Percentiles rank a stretch among this genome's conserved stretches.
Evolutionary conservation across 2,888 invertebrate species (phyloP).

Genomic region (Drosophila leonis): DNA sequence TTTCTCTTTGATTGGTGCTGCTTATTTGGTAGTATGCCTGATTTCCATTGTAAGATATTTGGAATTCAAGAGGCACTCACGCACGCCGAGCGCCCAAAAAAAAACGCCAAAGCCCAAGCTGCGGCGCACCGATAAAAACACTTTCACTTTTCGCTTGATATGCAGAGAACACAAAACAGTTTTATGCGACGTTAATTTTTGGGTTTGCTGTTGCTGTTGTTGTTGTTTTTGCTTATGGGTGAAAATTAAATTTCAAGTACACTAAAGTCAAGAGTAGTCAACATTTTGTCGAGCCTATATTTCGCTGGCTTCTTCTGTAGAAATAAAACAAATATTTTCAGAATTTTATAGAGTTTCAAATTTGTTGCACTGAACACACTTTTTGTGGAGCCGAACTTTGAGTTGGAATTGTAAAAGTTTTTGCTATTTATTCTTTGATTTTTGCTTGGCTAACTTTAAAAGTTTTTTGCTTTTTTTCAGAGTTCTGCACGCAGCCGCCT

Average conservation of each 20-base stretch:
- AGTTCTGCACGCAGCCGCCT: slow-evolving; percentile 36
- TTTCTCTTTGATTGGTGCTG: slow-evolving; percentile 60
- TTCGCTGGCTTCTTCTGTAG: slow-evolving; percentile 3
- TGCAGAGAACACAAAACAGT: slow-evolving; percentile 77
- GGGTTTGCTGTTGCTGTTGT: slow-evolving; percentile 1
- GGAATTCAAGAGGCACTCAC: slow-evolving; percentile 76
- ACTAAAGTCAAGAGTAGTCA: slow-evolving; percentile 63
- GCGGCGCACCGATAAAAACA: slow-evolving; percentile 47
- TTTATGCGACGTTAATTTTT: slow-evolving; percentile 37
- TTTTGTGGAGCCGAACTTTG: slow-evolving; percentile 18
- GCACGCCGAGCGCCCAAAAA: slow-evolving; percentile 53
- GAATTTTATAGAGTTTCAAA: slow-evolving; percentile 11
- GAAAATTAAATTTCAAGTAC: slow-evolving; percentile 51
- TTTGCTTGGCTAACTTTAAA: slow-evolving; percentile 8
- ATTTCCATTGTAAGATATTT: slow-evolving; percentile 73
- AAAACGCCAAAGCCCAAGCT: slow-evolving; percentile 23
- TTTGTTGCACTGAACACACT: slow-evolving; percentile 12
- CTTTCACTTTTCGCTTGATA: slow-evolving; percentile 79
- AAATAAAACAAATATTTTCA: not conserved
- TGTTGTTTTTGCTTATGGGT: slow-evolving; percentile 10
- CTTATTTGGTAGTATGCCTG: slow-evolving; percentile 64
- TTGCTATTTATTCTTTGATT: not conserved
- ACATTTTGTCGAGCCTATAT: slow-evolving; percentile 59
- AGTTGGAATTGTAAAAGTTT: not conserved
- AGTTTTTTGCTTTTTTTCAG: not conserved